Percentiles rank a stretch among this genome's conserved stretches.
Evolutionary conservation across 2,797 vertebrate species (phyloP).

Genomic region (Chaenodraco wilsoni): DNA sequence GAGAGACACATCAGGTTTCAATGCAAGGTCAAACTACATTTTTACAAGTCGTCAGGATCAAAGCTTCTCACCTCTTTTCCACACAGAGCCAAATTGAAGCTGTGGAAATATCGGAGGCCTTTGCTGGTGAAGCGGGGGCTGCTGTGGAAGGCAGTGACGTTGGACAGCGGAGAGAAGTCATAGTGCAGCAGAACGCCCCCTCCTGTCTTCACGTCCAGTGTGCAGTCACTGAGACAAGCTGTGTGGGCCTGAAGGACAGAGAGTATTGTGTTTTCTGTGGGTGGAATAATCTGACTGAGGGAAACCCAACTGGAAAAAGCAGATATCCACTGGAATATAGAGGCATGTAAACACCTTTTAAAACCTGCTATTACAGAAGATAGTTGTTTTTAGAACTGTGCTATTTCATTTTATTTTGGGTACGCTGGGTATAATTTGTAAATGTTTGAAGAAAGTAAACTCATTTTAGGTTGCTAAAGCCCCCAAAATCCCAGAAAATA

Average conservation of each 20-base stretch:
- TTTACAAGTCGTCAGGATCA: neutral
- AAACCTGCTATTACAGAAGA: neutral
- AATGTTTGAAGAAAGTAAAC: neutral
- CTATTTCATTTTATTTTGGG: neutral
- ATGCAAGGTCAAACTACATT: neutral
- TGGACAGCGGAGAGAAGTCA: constrained; percentile 86
- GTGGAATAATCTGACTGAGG: constrained; percentile 13
- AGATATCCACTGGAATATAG: neutral
- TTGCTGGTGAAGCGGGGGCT: constrained; percentile 91
- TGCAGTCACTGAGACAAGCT: constrained; percentile 91
- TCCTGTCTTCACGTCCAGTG: constrained; percentile 63
- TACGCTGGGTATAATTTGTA: neutral
- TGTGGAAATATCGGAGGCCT: constrained; percentile 91
- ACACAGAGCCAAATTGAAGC: constrained; percentile 90
- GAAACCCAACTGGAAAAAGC: neutral
- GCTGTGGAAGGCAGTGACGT: constrained; percentile 79
- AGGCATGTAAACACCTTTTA: neutral
- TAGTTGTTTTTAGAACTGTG: neutral
- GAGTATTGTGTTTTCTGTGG: constrained; percentile 5
- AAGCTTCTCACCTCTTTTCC: constrained; percentile 87
- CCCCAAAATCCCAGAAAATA: neutral
- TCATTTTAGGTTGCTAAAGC: neutral
- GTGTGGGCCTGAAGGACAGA: constrained; percentile 82
- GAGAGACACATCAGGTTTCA: constrained; percentile 10
- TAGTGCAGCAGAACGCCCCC: constrained; percentile 77